Evolutionary conservation across 2,888 invertebrate species (phyloP), one percentile per base, ranked within the genome.

Genomic region (Panopea generosa): DNA sequence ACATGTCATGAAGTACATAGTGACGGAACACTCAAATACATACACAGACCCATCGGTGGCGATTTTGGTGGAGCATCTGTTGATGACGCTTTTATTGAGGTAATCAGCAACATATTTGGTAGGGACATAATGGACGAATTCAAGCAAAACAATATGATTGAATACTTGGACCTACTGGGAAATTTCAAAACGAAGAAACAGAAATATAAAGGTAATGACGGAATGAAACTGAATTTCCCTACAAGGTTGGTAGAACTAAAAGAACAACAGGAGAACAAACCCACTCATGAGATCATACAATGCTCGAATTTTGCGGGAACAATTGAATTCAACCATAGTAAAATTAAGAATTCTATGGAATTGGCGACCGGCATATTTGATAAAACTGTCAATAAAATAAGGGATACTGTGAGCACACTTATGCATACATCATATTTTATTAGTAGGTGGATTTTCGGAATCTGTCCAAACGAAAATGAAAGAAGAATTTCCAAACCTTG

Each of bases 41-140:
- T 79, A 2, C 72, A 72, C 53, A 55, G 59, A 43, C 61, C 79
- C 1, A 66, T 56, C 14, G 79, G 79, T 0, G 79, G 79, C 20
- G 79, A 63, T 20, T 79, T 66, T 27, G 79, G 79, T 2, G 79
- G 79, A 16, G 72, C 52, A 2, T 55, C 43, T n/a, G 66, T 79
- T 2, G 75, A 79, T 47, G 55, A 75, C 20, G 40, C 33, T 16
- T 79, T 79, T 29, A 26, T 59, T 4, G 7, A 43, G 0, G 33
- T 65, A 2, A 55, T 79, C 6, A 50, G 2, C 20, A 14, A 33
- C 45, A 49, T 72, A 16, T 60, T 75, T 29, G 68, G 71, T 1
- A 61, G 45, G 7, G 26, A 40, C n/a, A 24, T 59, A 9, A 18
- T 75, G 7, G 52, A 60, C 6, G 7, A 49, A 7, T 79, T 79